phyloP scores from a whole-genome alignment of 2,888 invertebrate genomes.

The Epistrophe grossulariae region DNA sequence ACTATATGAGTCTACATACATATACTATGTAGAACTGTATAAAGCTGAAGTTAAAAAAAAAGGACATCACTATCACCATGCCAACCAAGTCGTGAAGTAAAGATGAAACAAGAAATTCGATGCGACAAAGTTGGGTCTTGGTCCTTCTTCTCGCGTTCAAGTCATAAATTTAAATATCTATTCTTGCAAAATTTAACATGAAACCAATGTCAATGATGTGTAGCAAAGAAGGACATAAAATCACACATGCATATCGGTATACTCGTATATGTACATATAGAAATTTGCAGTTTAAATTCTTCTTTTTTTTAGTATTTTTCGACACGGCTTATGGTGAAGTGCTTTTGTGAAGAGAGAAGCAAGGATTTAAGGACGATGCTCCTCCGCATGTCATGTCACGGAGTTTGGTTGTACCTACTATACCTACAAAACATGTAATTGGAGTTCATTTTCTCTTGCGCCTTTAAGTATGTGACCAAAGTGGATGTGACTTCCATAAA shows the following conservation, averaged over 20 bases:
- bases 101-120: constrained; percentile 48
- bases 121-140: constrained; percentile 24
- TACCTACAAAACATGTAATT: constrained; percentile 55
- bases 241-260: constrained; percentile 12
- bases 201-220: constrained; percentile 74
- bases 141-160: constrained; percentile 36
- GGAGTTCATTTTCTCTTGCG: constrained; percentile 70
- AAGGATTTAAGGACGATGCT: constrained; percentile 48
- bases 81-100: constrained; percentile 10
- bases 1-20: too few relatives aligned
- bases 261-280: background rate
- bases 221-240: constrained; percentile 62
- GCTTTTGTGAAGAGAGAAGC: constrained; percentile 16
- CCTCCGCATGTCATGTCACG: constrained; percentile 1
- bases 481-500: constrained; percentile 71
- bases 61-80: background rate
- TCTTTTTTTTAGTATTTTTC: constrained; percentile 9
- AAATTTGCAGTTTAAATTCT: background rate
- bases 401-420: background rate
- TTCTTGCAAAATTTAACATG: constrained; percentile 67
- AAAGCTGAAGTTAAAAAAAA: constrained; percentile 16
- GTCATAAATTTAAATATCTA: constrained; percentile 74
- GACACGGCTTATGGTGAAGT: constrained; percentile 13
- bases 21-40: background rate
- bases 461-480: constrained; percentile 71